phyloP scores from a whole-genome alignment of 1,140 invertebrate species.

The Aphaenogaster floridana region DNA sequence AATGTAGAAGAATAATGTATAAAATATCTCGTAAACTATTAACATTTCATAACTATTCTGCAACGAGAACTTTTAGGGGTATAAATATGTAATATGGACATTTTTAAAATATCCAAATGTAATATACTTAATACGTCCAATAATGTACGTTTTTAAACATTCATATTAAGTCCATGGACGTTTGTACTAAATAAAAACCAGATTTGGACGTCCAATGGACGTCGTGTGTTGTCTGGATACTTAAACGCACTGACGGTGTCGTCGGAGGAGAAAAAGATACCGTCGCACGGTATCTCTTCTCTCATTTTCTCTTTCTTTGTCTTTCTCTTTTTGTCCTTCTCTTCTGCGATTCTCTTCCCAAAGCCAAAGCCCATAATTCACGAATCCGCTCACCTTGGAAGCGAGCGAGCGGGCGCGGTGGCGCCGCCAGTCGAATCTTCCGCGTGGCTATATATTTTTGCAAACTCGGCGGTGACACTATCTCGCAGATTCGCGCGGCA shows the following conservation, averaged over 20 bases:
- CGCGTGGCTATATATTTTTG: slow-evolving; percentile 63
- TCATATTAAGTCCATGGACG: too few species aligned
- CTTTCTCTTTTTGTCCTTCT: background rate
- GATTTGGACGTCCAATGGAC: too few species aligned
- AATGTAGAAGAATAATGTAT: too few species aligned
- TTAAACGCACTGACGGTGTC: background rate
- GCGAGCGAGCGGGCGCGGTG: slow-evolving; percentile 40
- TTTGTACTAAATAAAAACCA: too few species aligned
- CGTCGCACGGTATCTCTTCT: background rate
- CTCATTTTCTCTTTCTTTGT: background rate
- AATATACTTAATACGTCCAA: too few species aligned
- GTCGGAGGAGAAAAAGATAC: background rate
- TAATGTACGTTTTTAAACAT: too few species aligned
- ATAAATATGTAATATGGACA: too few species aligned
- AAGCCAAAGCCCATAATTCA: slow-evolving; percentile 46
- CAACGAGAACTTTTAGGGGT: too few species aligned
- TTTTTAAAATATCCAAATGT: too few species aligned
- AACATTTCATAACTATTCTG: too few species aligned
- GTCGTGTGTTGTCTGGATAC: too few species aligned
- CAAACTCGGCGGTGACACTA: slow-evolving; percentile 62
- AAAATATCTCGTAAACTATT: too few species aligned
- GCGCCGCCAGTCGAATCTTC: slow-evolving; percentile 55
- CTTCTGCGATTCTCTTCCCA: background rate
- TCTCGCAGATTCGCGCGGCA: slow-evolving; percentile 55
- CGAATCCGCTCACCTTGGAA: slow-evolving; percentile 59